These are phyloP conservation scores for Rotaria magnacalcarata DNA, from an alignment of 2,888 invertebrate species.

Conservation along the genomic window DNA sequence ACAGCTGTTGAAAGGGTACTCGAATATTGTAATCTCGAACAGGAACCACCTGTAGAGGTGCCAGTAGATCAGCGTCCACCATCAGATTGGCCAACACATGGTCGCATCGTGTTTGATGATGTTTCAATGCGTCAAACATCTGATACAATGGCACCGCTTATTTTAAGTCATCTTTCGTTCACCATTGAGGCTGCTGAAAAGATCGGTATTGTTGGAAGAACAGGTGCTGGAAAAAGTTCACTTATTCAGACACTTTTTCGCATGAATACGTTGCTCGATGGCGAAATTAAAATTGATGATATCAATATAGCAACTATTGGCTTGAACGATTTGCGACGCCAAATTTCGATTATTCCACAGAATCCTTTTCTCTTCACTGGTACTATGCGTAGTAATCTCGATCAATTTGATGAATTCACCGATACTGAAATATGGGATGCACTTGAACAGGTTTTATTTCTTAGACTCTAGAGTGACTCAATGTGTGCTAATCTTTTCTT, in stretches of 20 bases:
- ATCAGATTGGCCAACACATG: slow-evolving; percentile 58
- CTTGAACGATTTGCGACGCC: slow-evolving; percentile 43
- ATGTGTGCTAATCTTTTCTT: too few relatives aligned
- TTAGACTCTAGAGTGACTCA: too few relatives aligned
- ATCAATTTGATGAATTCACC: slow-evolving; percentile 55
- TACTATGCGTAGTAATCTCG: slow-evolving; percentile 56
- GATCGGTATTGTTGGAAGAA: slow-evolving; percentile 58
- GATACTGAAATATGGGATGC: slow-evolving; percentile 56
- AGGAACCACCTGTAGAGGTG: slow-evolving; percentile 56
- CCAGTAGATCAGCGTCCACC: slow-evolving; percentile 48
- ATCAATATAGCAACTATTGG: slow-evolving; percentile 41
- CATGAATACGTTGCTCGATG: slow-evolving; percentile 31
- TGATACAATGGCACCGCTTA: slow-evolving; percentile 63
- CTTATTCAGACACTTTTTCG: slow-evolving; percentile 44
- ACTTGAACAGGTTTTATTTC: slow-evolving; percentile 52
- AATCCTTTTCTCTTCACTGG: slow-evolving; percentile 59
- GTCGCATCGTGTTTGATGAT: slow-evolving; percentile 54
- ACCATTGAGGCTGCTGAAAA: slow-evolving; percentile 61
- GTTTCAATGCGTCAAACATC: slow-evolving; percentile 68
- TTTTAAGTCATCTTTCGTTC: slow-evolving; percentile 65
- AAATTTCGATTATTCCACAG: slow-evolving; percentile 51
- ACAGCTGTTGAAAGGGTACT: slow-evolving; percentile 75
- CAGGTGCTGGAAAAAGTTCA: slow-evolving; percentile 42
- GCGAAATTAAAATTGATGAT: slow-evolving; percentile 44
- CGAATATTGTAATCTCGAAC: slow-evolving; percentile 71